These are phyloP conservation scores for Gavialis gangeticus DNA, from an alignment of 2,113 vertebrate species.

Conservation along the genomic window DNA sequence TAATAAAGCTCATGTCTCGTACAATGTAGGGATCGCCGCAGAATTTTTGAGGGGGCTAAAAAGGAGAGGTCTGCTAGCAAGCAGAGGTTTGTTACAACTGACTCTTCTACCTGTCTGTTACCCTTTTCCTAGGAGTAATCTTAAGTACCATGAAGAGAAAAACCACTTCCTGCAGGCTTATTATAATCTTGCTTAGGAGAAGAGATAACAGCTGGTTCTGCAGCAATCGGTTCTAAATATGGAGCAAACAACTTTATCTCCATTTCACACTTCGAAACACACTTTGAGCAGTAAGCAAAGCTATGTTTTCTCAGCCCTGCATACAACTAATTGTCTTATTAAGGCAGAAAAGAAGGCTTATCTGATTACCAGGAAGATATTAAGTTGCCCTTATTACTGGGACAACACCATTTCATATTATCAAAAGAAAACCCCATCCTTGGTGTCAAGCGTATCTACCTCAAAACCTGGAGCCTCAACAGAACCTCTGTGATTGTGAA, in stretches of 20 bases:
- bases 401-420: background rate
- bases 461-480: background rate
- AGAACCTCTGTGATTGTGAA: background rate
- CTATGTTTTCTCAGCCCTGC: background rate
- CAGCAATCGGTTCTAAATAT: background rate
- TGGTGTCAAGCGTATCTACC: background rate
- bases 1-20: background rate
- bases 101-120: background rate
- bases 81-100: background rate
- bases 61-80: background rate
- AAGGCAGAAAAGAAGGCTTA: background rate
- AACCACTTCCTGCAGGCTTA: background rate
- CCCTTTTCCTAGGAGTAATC: background rate
- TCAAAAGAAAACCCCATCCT: accelerated
- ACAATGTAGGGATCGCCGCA: background rate
- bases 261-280: background rate
- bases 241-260: background rate
- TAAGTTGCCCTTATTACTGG: background rate
- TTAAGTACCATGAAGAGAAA: background rate
- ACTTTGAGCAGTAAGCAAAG: background rate
- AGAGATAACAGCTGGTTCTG: background rate
- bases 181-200: background rate
- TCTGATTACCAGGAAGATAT: background rate
- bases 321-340: background rate
- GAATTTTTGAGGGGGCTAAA: background rate